phyloP scores from a whole-genome alignment of 1,140 invertebrate genomes.

The Penaeus indicus region DNA sequence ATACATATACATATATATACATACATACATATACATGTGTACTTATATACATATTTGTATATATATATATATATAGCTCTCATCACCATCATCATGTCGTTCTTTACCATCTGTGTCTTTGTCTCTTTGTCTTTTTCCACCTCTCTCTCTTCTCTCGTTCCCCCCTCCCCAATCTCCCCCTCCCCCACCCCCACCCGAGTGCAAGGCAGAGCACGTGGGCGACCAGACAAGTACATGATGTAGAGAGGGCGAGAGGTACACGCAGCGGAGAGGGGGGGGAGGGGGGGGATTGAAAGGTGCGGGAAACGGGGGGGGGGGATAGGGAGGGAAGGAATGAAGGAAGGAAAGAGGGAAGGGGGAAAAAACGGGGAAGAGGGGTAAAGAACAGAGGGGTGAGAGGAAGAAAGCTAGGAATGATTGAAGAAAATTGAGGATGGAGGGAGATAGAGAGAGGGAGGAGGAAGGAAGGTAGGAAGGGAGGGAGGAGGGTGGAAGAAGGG shows the following conservation, averaged over 20 bases:
- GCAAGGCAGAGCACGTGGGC: not conserved
- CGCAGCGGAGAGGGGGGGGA: no score
- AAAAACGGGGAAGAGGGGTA: no score
- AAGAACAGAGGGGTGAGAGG: no score
- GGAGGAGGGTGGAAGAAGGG: no score
- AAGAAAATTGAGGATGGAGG: no score
- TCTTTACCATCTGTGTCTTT: not conserved
- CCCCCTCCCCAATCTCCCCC: slow-evolving; percentile 1
- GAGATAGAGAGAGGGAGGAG: no score
- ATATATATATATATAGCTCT: not conserved
- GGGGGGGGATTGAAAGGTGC: no score
- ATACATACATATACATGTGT: not conserved
- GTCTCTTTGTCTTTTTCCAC: not conserved
- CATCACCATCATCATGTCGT: not conserved
- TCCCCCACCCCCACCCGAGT: slow-evolving; percentile 6
- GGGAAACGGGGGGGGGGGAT: not conserved
- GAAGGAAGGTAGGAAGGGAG: not conserved
- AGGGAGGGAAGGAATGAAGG: no score
- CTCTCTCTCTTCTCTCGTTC: not conserved
- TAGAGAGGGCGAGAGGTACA: slow-evolving; percentile 5
- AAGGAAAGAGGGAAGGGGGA: no score
- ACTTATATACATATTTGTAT: not conserved
- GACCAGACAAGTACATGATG: not conserved
- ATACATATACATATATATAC: no score
- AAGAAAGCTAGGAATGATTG: no score